Percentiles rank a stretch among this genome's conserved stretches.
Conservation (phyloP, 2,888 invertebrate genomes). For the Philereme vetulata region DNA sequence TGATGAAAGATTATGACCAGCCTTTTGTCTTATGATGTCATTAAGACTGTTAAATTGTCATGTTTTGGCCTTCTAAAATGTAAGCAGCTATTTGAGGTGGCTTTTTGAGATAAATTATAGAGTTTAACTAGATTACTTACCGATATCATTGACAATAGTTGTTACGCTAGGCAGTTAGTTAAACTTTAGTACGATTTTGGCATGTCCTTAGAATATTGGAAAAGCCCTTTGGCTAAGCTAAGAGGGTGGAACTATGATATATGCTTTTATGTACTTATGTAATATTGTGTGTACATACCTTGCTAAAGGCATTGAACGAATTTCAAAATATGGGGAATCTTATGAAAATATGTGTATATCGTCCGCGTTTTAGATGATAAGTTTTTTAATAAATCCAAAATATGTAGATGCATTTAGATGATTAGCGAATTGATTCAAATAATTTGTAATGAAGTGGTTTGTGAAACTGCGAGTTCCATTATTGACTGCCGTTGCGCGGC, state of each 20-base stretch:
- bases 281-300: conserved; percentile 4
- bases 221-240: background rate
- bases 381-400: conserved; percentile 6
- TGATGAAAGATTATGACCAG: too few relatives aligned
- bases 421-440: conserved; percentile 6
- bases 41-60: too few relatives aligned
- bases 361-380: background rate
- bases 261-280: background rate
- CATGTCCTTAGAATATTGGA: background rate
- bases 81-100: background rate
- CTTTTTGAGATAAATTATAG: background rate
- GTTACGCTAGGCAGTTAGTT: background rate
- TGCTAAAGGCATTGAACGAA: conserved; percentile 1
- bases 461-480: too few relatives aligned
- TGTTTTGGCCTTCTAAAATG: background rate
- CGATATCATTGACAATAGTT: background rate
- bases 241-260: background rate
- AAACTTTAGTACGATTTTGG: background rate
- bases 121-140: background rate
- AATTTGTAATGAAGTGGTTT: background rate
- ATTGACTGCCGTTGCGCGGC: too few relatives aligned
- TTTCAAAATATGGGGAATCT: conserved; percentile 1
- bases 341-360: background rate
- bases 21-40: too few relatives aligned
- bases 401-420: conserved; percentile 8